phyloP scores from a whole-genome alignment of 2,797 vertebrate species.

The Falco concolor region DNA sequence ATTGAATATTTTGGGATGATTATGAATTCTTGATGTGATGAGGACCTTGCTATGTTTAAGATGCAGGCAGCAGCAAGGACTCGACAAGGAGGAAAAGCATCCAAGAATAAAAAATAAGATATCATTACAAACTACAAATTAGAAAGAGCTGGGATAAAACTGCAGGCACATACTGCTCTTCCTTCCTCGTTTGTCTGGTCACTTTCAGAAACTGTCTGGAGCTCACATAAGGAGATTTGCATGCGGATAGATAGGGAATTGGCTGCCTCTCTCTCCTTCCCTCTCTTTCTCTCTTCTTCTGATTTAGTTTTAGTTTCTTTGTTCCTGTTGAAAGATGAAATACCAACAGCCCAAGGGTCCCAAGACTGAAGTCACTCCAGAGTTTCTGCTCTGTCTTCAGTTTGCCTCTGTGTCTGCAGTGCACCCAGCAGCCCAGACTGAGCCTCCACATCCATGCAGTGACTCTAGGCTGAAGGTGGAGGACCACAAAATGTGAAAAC shows the following conservation, averaged over 20 bases:
- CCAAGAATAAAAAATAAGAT: slow-evolving; percentile 53
- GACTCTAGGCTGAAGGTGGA: neutral
- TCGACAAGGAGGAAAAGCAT: slow-evolving; percentile 51
- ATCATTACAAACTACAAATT: slow-evolving; percentile 7
- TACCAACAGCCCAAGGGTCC: neutral
- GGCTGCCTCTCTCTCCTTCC: neutral
- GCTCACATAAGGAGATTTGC: neutral
- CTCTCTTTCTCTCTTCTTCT: neutral
- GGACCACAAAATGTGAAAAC: neutral
- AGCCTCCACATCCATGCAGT: neutral
- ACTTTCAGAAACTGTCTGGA: neutral
- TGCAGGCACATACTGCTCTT: neutral
- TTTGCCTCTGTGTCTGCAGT: neutral
- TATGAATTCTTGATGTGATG: slow-evolving; percentile 80
- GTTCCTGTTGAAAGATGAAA: neutral
- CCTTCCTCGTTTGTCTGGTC: neutral
- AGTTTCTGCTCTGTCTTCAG: neutral
- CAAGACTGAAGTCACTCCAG: neutral
- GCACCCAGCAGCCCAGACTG: neutral
- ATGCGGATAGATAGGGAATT: neutral
- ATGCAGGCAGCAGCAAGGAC: slow-evolving; percentile 62
- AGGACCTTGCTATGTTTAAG: slow-evolving; percentile 75
- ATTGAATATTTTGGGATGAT: slow-evolving; percentile 78
- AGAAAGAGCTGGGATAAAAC: neutral
- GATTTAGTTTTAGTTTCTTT: neutral